Conservation (phyloP, 2,113 vertebrate genomes). For the Oriolus oriolus region DNA sequence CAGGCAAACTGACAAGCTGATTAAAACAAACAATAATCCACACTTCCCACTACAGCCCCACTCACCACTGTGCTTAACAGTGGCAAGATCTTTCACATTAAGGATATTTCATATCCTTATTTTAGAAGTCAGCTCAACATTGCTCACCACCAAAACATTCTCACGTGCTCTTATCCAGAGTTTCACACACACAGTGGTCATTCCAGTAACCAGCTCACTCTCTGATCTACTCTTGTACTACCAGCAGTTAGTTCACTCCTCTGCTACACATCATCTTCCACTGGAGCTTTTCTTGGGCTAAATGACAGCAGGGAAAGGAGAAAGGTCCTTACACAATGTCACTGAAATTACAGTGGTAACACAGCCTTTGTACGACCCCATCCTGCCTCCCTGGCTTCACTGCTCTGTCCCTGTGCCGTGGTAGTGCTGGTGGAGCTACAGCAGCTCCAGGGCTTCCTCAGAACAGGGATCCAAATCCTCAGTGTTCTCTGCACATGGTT, state of each 20-base stretch:
- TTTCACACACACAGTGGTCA: not conserved
- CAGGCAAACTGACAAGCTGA: not conserved
- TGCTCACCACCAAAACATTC: not conserved
- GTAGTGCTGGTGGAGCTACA: not conserved
- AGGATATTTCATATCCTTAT: not conserved
- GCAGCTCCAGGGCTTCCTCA: not conserved
- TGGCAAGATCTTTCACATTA: not conserved
- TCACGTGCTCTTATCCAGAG: not conserved
- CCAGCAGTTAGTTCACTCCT: not conserved
- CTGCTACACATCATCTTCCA: not conserved
- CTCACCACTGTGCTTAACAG: not conserved
- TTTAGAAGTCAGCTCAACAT: not conserved
- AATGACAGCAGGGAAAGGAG: not conserved
- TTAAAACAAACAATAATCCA: slow-evolving; percentile 14
- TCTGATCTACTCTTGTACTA: not conserved
- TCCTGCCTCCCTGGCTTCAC: not conserved
- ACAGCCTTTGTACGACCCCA: not conserved
- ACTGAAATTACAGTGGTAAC: not conserved
- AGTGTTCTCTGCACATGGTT: not conserved
- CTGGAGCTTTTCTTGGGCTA: not conserved
- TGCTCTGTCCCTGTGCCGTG: not conserved
- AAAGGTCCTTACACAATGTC: not conserved
- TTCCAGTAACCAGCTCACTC: not conserved
- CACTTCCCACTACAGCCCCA: not conserved
- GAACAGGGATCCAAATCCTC: not conserved